Percentiles rank a stretch among this genome's conserved stretches.
These are phyloP conservation scores for Agonopterix subpropinquella DNA, from an alignment of 2,888 invertebrate genomes.

Conservation along the genomic window DNA sequence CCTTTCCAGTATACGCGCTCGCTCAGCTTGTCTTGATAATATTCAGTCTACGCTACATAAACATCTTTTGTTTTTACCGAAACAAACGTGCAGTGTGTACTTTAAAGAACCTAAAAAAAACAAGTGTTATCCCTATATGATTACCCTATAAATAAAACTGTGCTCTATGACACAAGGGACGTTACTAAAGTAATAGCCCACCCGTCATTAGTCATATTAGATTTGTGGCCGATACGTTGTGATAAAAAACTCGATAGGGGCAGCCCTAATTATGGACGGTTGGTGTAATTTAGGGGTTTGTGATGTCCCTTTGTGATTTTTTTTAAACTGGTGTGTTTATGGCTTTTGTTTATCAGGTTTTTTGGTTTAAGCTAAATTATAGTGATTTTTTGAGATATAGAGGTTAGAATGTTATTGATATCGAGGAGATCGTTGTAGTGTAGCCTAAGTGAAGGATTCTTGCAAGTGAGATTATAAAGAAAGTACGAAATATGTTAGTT, in stretches of 20 bases:
- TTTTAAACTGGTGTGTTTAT: conserved; percentile 26
- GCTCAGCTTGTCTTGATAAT: too few species aligned
- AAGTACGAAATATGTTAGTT: too few species aligned
- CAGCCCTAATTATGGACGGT: conserved; percentile 46
- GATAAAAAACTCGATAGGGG: conserved; percentile 55
- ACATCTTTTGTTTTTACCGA: too few species aligned
- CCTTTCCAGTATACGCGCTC: too few species aligned
- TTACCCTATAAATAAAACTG: conserved; percentile 13
- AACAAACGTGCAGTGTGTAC: too few species aligned
- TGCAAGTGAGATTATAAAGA: too few species aligned
- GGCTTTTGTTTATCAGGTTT: conserved; percentile 26
- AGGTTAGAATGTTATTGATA: too few species aligned
- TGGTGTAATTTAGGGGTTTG: conserved; percentile 53
- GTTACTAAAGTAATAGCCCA: conserved; percentile 20
- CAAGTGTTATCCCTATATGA: conserved; percentile 12
- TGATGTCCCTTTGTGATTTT: conserved; percentile 35
- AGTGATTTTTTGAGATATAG: neutral
- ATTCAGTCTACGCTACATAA: too few species aligned
- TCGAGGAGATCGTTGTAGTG: too few species aligned
- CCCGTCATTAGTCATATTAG: conserved; percentile 63
- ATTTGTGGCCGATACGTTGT: conserved; percentile 52
- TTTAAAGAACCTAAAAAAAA: too few species aligned
- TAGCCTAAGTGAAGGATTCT: too few species aligned
- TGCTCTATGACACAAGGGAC: conserved; percentile 36
- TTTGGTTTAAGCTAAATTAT: conserved; percentile 16